phyloP scores from a whole-genome alignment of 2,113 vertebrate species.

The Brachypteracias leptosomus region DNA sequence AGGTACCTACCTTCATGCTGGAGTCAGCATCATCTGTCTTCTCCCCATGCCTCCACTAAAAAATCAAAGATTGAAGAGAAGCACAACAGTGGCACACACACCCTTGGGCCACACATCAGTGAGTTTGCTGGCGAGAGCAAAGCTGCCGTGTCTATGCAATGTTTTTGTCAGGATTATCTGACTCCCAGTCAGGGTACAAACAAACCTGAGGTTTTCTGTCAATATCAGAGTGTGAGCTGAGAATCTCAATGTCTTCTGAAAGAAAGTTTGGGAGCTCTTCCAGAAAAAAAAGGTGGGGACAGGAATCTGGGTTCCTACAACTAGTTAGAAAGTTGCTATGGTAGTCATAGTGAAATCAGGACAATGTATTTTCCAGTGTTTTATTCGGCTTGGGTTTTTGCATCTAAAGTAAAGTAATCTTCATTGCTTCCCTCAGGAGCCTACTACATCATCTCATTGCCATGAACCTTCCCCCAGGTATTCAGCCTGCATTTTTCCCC shows the following conservation, averaged over 20 bases:
- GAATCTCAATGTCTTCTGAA: slow-evolving; percentile 31
- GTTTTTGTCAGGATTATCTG: slow-evolving; percentile 56
- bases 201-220: slow-evolving; percentile 41
- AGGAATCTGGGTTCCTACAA: background rate
- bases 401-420: background rate
- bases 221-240: slow-evolving; percentile 1
- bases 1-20: background rate
- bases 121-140: background rate
- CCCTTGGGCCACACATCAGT: slow-evolving; percentile 1
- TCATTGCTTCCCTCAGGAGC: background rate
- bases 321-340: background rate
- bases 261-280: slow-evolving; percentile 4
- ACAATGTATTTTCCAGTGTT: background rate
- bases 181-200: slow-evolving; percentile 43
- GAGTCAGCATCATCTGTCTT: background rate
- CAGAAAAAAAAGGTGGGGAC: background rate
- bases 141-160: background rate
- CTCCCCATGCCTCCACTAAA: background rate
- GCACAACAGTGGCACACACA: background rate
- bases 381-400: background rate
- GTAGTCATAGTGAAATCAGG: background rate
- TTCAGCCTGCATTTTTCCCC: background rate
- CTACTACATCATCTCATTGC: background rate
- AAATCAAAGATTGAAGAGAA: slow-evolving; percentile 8
- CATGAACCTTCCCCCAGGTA: background rate